Conservation (phyloP, 2,113 vertebrate genomes). For the Menura novaehollandiae region DNA sequence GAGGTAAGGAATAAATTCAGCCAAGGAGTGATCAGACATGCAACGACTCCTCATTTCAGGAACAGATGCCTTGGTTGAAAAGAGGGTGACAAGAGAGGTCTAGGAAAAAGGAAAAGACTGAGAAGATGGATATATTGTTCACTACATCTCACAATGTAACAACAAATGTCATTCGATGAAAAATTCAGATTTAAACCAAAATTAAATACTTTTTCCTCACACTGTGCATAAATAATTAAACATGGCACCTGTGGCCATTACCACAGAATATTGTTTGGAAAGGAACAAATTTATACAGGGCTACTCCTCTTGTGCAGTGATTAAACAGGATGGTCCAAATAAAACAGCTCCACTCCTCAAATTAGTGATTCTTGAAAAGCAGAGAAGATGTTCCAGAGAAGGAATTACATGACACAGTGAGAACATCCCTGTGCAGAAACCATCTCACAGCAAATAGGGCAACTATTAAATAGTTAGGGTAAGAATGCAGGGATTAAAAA, state of each 20-base stretch:
- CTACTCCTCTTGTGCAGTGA: background rate
- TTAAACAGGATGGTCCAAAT: background rate
- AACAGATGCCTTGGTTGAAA: background rate
- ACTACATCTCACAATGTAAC: background rate
- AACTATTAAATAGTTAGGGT: background rate
- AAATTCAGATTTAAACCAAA: background rate
- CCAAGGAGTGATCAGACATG: background rate
- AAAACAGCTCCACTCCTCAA: background rate
- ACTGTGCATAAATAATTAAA: background rate
- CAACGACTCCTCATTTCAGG: fast-evolving
- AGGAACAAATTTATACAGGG: background rate
- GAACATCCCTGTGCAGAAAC: background rate
- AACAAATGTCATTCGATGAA: background rate
- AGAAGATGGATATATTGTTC: background rate
- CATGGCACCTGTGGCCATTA: fast-evolving
- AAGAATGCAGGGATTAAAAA: background rate
- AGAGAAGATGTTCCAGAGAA: background rate
- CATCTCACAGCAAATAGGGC: background rate
- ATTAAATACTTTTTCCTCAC: background rate
- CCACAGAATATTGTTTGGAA: fast-evolving
- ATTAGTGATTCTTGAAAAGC: background rate
- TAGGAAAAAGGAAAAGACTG: background rate
- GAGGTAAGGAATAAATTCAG: background rate
- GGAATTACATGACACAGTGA: fast-evolving
- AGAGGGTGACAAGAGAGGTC: background rate